Conservation (phyloP, 2,797 vertebrate species). For the Falco concolor region DNA sequence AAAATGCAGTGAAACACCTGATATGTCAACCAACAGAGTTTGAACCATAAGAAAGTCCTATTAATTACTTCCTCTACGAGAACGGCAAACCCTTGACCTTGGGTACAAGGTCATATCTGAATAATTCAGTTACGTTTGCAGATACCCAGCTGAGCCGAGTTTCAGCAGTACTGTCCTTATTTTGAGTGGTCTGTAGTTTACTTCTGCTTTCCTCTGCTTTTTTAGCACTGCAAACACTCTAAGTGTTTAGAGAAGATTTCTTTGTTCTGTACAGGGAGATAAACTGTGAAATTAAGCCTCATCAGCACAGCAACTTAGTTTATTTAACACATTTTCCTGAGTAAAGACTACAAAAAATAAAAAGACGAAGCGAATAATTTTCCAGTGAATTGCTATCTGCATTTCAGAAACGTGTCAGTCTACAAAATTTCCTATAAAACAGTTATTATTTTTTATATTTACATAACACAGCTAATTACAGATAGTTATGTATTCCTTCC, state of each 20-base stretch:
- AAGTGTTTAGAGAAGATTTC: neutral
- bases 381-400: neutral
- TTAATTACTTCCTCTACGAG: neutral
- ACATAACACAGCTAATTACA: conserved; percentile 41
- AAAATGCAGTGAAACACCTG: neutral
- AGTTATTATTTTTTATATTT: conserved; percentile 32
- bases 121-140: neutral
- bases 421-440: neutral
- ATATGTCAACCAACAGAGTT: neutral
- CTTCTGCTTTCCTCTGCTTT: neutral
- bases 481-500: conserved; percentile 44
- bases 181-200: neutral
- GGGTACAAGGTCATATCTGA: neutral
- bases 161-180: neutral
- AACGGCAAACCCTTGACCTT: neutral
- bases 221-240: neutral
- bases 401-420: neutral
- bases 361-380: neutral
- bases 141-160: neutral
- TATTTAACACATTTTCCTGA: conserved; percentile 9
- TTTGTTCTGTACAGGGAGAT: neutral
- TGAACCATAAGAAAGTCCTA: neutral
- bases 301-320: conserved; percentile 13
- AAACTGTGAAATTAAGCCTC: conserved; percentile 42
- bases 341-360: neutral